These are phyloP conservation scores for Miltochrista miniata DNA, from an alignment of 2,888 invertebrate species.

Conservation along the genomic window DNA sequence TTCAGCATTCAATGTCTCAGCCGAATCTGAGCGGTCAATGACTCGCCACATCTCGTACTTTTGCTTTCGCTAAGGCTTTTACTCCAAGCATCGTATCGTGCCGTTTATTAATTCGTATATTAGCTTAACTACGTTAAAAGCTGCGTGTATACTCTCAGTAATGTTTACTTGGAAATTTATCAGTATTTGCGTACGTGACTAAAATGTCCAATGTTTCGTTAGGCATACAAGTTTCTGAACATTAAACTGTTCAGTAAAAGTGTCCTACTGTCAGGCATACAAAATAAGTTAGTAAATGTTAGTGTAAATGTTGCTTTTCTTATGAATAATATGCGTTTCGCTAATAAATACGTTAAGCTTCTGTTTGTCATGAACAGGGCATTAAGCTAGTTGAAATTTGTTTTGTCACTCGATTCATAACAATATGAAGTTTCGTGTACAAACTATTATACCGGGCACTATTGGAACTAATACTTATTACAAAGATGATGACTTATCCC, in stretches of 20 bases:
- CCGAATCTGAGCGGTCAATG: slow-evolving; percentile 55
- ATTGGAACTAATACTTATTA: too few species aligned
- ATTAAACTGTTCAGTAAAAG: neutral
- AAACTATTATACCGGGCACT: too few species aligned
- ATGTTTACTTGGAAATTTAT: slow-evolving; percentile 22
- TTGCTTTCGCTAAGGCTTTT: slow-evolving; percentile 63
- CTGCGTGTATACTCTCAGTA: slow-evolving; percentile 6
- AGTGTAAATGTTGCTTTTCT: neutral
- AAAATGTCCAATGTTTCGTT: neutral
- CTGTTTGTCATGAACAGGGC: neutral
- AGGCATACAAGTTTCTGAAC: neutral
- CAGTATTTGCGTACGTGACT: slow-evolving; percentile 22
- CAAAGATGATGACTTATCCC: too few species aligned
- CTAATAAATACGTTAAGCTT: neutral
- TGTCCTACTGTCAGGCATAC: neutral
- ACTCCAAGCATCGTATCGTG: slow-evolving; percentile 28
- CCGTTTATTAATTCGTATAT: slow-evolving; percentile 34
- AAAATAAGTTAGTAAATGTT: neutral
- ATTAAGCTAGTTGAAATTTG: neutral
- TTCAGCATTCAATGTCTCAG: slow-evolving; percentile 41
- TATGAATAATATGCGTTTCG: neutral
- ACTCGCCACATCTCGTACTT: slow-evolving; percentile 48
- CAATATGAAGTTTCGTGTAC: neutral
- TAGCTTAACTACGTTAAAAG: slow-evolving; percentile 11
- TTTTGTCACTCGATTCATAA: neutral